Evolutionary conservation across 2,888 invertebrate species (phyloP), one percentile per base, ranked within the genome.

Genomic region (Ormia ochracea): DNA sequence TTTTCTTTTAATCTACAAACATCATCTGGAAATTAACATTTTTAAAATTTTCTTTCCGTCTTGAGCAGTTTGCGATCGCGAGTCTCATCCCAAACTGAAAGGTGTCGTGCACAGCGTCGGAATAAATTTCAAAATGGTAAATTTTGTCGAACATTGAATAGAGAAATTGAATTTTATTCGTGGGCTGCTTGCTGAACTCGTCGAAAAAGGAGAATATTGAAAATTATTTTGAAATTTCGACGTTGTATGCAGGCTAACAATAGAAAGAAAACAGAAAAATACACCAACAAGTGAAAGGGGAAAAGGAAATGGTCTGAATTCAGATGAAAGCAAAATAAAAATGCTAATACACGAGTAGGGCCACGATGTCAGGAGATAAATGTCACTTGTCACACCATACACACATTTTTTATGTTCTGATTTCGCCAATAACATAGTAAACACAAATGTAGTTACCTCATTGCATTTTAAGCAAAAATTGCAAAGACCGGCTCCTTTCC

Each of bases 11-110:
- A 23, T 31, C 41, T 58, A 17, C 6, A 54, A 54, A 56, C 17
- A 41, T 14, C 21, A 31, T 38, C 52, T 19, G 17, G 5, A 41
- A 54, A 73, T 45, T 14, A 17, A 63, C 43, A 19, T 50, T 7
- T n/a, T 21, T 12, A 19, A 28, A 36, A 54, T 14, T 31, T n/a
- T n/a, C n/a, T 21, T 50, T 38, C 68, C 80, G 80, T 50, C 14
- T 6, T n/a, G 9, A 43, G 14, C 76, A 76, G 73, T 73, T 63
- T 10, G 69, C 76, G 72, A 72, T 80, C 76, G 68, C 50, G 50
- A 43, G 48, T 43, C 41, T 48, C 56, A n/a, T 76, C 43, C 59
- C 58, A 68, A 73, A 80, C 80, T 80, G 26, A 80, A 72, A 76
- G 66, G 36, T 68, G 36, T 26, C 66, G 59, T 23, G 21, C 23